phyloP scores from a whole-genome alignment of 2,113 vertebrate species.

The Ochotona princeps region DNA sequence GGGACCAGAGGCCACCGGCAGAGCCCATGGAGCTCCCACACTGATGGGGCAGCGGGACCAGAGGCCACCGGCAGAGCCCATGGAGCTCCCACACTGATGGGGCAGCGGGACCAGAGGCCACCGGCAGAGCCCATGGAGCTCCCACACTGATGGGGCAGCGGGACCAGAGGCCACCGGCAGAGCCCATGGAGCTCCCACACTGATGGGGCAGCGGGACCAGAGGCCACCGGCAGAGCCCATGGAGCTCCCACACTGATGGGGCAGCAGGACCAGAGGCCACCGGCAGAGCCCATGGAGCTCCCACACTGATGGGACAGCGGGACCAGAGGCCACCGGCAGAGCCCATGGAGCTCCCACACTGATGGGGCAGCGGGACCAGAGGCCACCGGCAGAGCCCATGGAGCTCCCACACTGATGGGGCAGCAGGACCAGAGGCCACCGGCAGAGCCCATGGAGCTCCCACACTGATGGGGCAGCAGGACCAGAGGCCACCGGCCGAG shows the following conservation, averaged over 20 bases:
- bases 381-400: no score
- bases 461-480: neutral
- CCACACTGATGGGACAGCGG: neutral
- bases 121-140: neutral
- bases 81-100: neutral
- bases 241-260: neutral
- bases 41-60: neutral
- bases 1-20: neutral
- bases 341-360: neutral
- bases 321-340: neutral
- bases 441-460: neutral
- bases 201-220: neutral
- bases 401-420: neutral
- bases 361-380: neutral
- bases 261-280: neutral
- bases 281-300: neutral
- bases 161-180: neutral
- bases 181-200: neutral
- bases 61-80: no score
- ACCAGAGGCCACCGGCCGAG: no score
- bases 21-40: neutral
- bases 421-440: neutral
- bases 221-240: no score
- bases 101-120: neutral
- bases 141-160: neutral